phyloP scores from a whole-genome alignment of 2,888 invertebrate genomes.

The Linhomoeus sp. region DNA sequence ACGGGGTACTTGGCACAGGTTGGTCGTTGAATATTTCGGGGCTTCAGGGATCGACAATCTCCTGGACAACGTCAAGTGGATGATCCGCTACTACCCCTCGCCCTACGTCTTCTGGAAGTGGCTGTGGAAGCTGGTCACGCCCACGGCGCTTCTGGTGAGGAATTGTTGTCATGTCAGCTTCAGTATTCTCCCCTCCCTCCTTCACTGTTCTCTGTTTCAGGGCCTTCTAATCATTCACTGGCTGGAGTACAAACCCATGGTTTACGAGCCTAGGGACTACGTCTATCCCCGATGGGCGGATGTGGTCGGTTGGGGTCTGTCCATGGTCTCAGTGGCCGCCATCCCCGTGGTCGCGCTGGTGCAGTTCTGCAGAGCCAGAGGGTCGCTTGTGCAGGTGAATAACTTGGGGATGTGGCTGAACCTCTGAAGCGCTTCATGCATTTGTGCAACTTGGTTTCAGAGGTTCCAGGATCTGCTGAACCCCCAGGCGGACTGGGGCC shows the following conservation, averaged over 20 bases:
- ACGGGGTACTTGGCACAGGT: not conserved
- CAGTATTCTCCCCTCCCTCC: too few relatives aligned
- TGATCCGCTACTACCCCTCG: constrained; percentile 42
- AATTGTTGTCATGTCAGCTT: too few relatives aligned
- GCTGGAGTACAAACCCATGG: too few relatives aligned
- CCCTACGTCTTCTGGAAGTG: constrained; percentile 47
- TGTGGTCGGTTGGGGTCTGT: constrained; percentile 48
- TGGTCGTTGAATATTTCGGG: not conserved
- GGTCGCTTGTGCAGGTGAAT: constrained; percentile 16
- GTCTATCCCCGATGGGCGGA: constrained; percentile 35
- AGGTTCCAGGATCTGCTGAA: constrained; percentile 19
- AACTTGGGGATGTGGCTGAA: not conserved
- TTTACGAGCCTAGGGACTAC: constrained; percentile 46
- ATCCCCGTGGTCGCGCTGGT: constrained; percentile 44
- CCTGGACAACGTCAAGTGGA: constrained; percentile 34
- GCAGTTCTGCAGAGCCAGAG: constrained; percentile 24
- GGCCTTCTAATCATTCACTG: constrained; percentile 41
- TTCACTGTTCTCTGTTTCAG: too few relatives aligned
- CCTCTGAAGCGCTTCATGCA: not conserved
- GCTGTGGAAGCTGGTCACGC: constrained; percentile 50
- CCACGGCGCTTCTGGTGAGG: constrained; percentile 49
- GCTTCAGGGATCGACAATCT: constrained; percentile 31
- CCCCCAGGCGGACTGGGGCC: constrained; percentile 27
- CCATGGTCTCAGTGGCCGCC: constrained; percentile 46
- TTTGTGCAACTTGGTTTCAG: constrained; percentile 11